These are phyloP conservation scores for Scaptodrosophila latifasciaeformis DNA, from an alignment of 2,888 invertebrate genomes.

Conservation along the genomic window DNA sequence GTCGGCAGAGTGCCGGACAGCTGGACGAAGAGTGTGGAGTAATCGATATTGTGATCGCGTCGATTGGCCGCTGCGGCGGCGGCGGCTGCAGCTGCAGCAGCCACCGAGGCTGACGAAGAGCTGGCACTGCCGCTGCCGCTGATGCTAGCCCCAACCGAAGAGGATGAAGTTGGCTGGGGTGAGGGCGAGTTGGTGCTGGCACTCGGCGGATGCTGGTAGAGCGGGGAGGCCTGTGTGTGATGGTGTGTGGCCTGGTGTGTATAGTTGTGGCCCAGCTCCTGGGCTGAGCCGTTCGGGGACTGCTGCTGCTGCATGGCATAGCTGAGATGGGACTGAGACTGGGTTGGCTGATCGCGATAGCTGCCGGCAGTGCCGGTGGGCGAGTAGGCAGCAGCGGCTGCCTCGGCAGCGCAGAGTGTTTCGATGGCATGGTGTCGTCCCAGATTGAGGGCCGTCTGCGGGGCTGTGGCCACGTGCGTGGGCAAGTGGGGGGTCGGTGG, in stretches of 20 bases:
- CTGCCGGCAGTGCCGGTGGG: slow-evolving; percentile 47
- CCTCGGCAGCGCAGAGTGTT: slow-evolving; percentile 57
- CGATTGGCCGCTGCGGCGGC: slow-evolving; percentile 72
- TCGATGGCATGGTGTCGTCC: slow-evolving; percentile 57
- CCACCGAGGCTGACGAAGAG: slow-evolving; percentile 46
- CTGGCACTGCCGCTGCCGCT: no score
- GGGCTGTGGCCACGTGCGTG: slow-evolving; percentile 42
- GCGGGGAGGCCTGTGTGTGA: slow-evolving; percentile 40
- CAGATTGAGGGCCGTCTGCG: slow-evolving; percentile 64
- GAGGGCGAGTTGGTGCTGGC: slow-evolving; percentile 34
- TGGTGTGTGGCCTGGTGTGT: slow-evolving; percentile 23
- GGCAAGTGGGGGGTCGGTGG: slow-evolving; percentile 36
- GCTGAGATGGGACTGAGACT: slow-evolving; percentile 43
- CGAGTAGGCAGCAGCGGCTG: slow-evolving; percentile 52
- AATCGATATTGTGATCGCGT: slow-evolving; percentile 75
- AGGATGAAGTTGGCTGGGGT: slow-evolving; percentile 53
- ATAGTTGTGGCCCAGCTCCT: slow-evolving; percentile 35
- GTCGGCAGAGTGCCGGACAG: slow-evolving; percentile 75
- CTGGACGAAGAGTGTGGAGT: slow-evolving; percentile 75
- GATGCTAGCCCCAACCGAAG: slow-evolving; percentile 39
- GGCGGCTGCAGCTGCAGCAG: slow-evolving; percentile 63
- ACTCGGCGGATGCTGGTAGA: slow-evolving; percentile 29
- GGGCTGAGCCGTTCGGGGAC: slow-evolving; percentile 29
- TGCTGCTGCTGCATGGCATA: slow-evolving; percentile 43
- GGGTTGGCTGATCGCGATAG: slow-evolving; percentile 36